Percentiles rank a stretch among this genome's conserved stretches.
These are phyloP conservation scores for Portunus trituberculatus DNA, from an alignment of 1,140 invertebrate species.

Conservation along the genomic window DNA sequence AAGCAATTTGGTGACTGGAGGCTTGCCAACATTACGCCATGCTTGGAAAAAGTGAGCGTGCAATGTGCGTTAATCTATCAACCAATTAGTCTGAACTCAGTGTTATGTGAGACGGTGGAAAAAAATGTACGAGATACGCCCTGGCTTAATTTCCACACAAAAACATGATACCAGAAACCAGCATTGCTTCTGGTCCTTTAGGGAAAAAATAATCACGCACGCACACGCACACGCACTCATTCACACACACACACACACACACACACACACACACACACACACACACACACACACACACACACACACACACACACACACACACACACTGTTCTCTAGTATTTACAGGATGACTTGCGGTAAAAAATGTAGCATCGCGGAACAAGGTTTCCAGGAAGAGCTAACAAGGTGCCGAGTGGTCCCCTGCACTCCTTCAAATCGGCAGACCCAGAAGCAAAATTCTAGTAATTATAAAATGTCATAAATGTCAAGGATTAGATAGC, in stretches of 20 bases:
- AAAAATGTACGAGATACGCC: neutral
- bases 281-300: too few species aligned
- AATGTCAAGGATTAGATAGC: neutral
- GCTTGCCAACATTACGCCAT: neutral
- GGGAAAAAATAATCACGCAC: neutral
- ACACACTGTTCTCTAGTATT: too few species aligned
- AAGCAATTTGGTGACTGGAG: neutral
- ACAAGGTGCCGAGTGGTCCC: too few species aligned
- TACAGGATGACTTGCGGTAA: too few species aligned
- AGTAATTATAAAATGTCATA: neutral
- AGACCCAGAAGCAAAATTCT: neutral
- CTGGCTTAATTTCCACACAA: neutral
- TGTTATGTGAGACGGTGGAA: neutral
- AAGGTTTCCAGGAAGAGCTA: too few species aligned
- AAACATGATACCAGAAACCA: neutral
- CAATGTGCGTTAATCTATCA: conserved; percentile 12
- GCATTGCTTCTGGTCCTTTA: neutral
- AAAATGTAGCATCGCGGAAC: too few species aligned
- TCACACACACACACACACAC: neutral
- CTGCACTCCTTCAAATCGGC: neutral
- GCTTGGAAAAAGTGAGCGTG: neutral
- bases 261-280: neutral
- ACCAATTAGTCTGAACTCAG: neutral
- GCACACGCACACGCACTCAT: neutral
- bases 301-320: too few species aligned